Evolutionary conservation across 2,888 invertebrate species (phyloP).

Genomic region (Clistopyga incitator): DNA sequence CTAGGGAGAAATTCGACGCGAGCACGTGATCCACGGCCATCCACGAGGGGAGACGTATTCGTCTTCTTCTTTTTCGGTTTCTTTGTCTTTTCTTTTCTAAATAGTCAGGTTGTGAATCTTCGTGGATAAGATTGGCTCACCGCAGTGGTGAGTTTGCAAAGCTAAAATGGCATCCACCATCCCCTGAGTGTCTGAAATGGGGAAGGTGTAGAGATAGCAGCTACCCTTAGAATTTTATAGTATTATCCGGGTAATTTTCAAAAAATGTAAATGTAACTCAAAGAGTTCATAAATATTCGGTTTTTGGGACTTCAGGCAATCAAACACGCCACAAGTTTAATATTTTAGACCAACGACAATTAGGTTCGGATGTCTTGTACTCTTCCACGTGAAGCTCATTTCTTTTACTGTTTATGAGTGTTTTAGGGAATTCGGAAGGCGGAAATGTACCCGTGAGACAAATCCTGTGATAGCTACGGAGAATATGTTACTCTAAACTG

Average conservation of each 20-base stretch:
- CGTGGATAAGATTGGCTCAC: background rate
- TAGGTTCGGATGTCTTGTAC: too few species aligned
- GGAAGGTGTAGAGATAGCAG: background rate
- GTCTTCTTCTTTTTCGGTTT: background rate
- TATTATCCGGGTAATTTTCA: background rate
- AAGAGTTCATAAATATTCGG: too few species aligned
- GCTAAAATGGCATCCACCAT: background rate
- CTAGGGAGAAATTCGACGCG: conserved; percentile 26
- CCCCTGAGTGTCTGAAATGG: background rate
- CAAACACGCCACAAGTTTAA: too few species aligned
- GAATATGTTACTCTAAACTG: too few species aligned
- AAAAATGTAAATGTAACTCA: background rate
- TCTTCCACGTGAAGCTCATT: too few species aligned
- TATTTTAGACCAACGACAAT: too few species aligned
- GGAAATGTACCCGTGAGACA: too few species aligned
- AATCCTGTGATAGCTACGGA: too few species aligned
- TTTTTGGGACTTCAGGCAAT: too few species aligned
- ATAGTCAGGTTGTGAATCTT: background rate
- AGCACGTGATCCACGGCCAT: background rate
- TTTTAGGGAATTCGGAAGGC: too few species aligned
- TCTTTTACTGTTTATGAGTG: too few species aligned
- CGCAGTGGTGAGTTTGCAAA: background rate
- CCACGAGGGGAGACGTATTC: background rate
- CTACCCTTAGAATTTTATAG: background rate
- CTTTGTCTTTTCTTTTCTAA: background rate